Evolutionary conservation across 2,113 vertebrate genomes (phyloP).

Genomic region (Cololabis saira): DNA sequence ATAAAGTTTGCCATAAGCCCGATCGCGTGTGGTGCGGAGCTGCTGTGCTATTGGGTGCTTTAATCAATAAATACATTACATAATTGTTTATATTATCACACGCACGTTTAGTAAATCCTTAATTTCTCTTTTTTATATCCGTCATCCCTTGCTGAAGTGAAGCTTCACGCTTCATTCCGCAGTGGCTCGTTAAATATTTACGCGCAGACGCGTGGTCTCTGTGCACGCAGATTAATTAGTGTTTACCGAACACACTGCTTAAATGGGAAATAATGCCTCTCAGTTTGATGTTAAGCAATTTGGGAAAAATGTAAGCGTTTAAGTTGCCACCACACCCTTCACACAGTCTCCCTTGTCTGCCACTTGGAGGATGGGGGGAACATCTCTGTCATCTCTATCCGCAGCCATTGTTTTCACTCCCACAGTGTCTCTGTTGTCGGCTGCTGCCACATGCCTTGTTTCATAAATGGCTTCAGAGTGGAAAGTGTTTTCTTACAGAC

Average conservation of each 20-base stretch:
- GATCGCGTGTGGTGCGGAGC: conserved; percentile 5
- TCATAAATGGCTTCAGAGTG: conserved; percentile 16
- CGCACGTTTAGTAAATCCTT: neutral
- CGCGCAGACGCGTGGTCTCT: neutral
- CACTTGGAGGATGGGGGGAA: too few relatives aligned
- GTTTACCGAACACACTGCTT: too few relatives aligned
- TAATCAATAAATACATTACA: neutral
- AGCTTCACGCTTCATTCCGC: conserved; percentile 1
- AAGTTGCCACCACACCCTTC: too few relatives aligned
- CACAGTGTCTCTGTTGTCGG: neutral
- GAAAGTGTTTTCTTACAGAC: neutral
- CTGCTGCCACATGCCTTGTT: conserved; percentile 8
- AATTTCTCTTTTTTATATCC: neutral
- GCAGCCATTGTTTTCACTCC: conserved; percentile 1
- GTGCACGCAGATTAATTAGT: neutral
- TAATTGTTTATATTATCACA: neutral
- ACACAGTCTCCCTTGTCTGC: too few relatives aligned
- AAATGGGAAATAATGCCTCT: too few relatives aligned
- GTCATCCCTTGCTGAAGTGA: neutral
- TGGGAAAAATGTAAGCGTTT: too few relatives aligned
- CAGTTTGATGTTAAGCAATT: too few relatives aligned
- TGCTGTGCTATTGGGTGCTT: neutral
- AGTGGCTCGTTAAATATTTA: conserved; percentile 20
- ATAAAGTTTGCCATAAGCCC: conserved; percentile 41
- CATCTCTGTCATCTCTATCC: neutral